Percentiles rank a stretch among this genome's conserved stretches.
Conservation (phyloP, 92 coral and sea anemone species). For the Phenganax stokvisi region DNA sequence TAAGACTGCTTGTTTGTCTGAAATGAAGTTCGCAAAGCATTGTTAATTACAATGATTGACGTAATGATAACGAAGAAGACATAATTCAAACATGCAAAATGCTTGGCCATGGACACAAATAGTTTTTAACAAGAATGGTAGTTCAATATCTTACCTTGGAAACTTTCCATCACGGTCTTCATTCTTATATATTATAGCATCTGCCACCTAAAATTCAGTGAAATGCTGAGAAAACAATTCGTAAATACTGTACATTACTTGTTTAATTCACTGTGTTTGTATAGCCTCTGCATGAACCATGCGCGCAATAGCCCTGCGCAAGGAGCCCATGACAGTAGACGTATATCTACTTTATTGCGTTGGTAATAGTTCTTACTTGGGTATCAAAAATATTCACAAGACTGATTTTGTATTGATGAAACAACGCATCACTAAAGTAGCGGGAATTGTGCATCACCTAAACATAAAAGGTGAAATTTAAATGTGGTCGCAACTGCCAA, state of each 20-base stretch:
- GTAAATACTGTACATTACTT: no score
- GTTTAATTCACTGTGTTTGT: no score
- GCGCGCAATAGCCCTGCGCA: neutral
- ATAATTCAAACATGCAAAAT: neutral
- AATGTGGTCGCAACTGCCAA: neutral
- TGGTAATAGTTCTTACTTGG: conserved; percentile 51
- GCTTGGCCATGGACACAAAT: no score
- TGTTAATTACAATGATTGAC: neutral
- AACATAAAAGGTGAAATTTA: neutral
- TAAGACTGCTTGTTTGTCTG: conserved; percentile 77
- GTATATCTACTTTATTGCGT: neutral
- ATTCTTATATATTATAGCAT: conserved; percentile 74
- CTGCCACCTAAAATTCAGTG: conserved; percentile 69
- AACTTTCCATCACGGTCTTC: conserved; percentile 63
- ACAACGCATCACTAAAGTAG: conserved; percentile 83
- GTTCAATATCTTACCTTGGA: conserved; percentile 57
- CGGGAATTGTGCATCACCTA: conserved; percentile 94
- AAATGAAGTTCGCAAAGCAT: neutral
- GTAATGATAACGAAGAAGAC: neutral
- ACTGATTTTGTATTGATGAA: conserved; percentile 66
- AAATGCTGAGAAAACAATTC: neutral
- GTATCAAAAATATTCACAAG: conserved; percentile 85
- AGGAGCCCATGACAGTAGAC: neutral
- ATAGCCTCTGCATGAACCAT: neutral
- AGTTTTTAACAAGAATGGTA: no score